Evolutionary conservation across 37 sponge, comb jelly and placozoan species (phyloP).

Genomic region (Geodia barretti): DNA sequence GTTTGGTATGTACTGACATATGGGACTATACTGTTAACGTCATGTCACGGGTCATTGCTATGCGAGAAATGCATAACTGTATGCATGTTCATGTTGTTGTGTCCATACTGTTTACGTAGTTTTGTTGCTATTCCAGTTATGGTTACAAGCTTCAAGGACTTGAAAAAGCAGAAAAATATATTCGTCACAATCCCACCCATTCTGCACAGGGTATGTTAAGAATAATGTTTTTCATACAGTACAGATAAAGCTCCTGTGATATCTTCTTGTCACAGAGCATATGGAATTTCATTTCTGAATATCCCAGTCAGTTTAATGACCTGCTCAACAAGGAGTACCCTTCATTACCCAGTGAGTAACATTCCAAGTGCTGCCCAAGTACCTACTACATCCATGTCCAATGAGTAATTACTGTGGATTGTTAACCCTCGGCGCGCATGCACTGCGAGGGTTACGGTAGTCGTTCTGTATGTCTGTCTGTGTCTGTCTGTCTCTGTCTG

Average conservation of each 20-base stretch:
- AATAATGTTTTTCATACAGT: too few relatives aligned
- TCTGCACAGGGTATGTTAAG: conserved; percentile 57
- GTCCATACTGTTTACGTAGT: not conserved
- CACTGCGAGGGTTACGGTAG: too few relatives aligned
- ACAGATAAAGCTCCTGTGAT: too few relatives aligned
- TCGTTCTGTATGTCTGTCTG: not conserved
- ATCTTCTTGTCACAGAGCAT: conserved; percentile 37
- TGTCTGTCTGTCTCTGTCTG: too few relatives aligned
- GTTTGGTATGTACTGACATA: too few relatives aligned
- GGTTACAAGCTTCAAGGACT: conserved; percentile 71
- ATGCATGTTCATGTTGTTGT: not conserved
- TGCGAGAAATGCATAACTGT: too few relatives aligned
- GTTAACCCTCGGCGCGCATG: too few relatives aligned
- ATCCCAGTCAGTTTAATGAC: conserved; percentile 76
- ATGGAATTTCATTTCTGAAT: conserved; percentile 79
- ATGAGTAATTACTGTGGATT: not conserved
- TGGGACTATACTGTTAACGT: too few relatives aligned
- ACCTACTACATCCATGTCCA: too few relatives aligned
- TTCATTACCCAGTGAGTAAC: conserved; percentile 53
- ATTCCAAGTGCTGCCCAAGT: not conserved
- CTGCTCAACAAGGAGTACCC: conserved; percentile 55
- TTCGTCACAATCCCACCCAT: conserved; percentile 50
- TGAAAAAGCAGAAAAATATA: conserved; percentile 73
- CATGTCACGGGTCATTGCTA: too few relatives aligned
- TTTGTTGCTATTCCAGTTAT: conserved; percentile 26